A percentile compares a stretch with the other conserved stretches of the same genome.
These are phyloP conservation scores for Rhamnusium bicolor DNA, from an alignment of 2,888 invertebrate genomes.

Conservation along the genomic window DNA sequence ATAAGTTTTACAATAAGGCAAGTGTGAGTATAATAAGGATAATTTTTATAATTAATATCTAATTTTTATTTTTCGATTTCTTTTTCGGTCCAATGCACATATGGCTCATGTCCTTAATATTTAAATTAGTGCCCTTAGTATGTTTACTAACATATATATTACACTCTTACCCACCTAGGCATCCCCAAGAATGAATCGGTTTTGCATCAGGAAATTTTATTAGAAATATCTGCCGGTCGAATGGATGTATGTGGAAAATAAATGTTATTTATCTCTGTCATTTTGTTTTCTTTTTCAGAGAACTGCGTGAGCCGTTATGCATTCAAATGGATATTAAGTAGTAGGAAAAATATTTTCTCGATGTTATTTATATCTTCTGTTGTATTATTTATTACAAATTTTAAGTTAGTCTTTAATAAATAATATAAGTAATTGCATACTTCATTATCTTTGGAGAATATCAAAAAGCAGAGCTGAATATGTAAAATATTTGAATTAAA, in stretches of 20 bases:
- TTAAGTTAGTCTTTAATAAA: too few species aligned
- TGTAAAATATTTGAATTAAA: too few species aligned
- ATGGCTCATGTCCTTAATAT: not conserved
- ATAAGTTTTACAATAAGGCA: too few species aligned
- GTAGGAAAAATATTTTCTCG: not conserved
- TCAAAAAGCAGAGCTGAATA: too few species aligned
- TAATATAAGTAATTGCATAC: too few species aligned
- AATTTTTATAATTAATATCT: too few species aligned
- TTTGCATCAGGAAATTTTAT: conserved; percentile 7
- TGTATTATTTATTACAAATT: not conserved
- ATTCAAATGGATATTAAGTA: conserved; percentile 19
- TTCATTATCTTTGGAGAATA: too few species aligned
- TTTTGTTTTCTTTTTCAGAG: not conserved
- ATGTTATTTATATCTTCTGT: not conserved
- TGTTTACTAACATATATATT: conserved; percentile 8
- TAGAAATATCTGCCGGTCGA: conserved; percentile 9
- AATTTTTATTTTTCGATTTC: too few species aligned
- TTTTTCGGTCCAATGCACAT: not conserved
- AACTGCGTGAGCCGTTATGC: conserved; percentile 3
- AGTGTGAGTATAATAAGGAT: too few species aligned
- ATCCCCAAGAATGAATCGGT: conserved; percentile 1
- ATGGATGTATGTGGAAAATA: conserved; percentile 17
- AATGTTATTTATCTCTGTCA: conserved; percentile 15
- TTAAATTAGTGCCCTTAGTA: conserved; percentile 3
- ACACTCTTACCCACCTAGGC: not conserved